Base-by-base conservation (phyloP, 1,140 invertebrate species). In the Anastrepha ludens region DNA sequence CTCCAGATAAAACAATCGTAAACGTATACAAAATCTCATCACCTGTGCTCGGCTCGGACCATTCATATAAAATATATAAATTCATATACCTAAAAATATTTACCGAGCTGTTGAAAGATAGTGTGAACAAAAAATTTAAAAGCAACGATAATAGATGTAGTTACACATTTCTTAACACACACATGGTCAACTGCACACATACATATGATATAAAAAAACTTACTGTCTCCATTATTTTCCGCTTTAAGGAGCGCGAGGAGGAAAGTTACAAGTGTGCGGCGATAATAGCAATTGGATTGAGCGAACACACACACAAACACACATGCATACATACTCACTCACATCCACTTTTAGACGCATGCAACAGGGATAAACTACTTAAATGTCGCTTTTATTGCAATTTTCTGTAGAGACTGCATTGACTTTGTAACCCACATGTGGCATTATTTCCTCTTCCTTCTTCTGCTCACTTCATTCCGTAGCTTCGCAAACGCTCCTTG, bases 321-420 rank as follows among this genome's bases (percentile, higher is more conserved):
- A 74, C 67, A 74, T 41, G 29, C 64, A 67, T 3, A 39, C 39
- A 0, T 15, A 47, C 67, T 44, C 64, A 65, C 29, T 2, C n/a
- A 44, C 41, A 74, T 17, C 15, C 11, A 62, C 60, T 17, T 74
- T 17, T 5, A n/a, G 6, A 44, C 9, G 50, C 74, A 29, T 81
- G 74, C 74, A 67, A 67, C 64, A 20, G n/a, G n/a, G 47, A 55
- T 81, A 81, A 50, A 81, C 44, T 81, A 81, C 47, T 81, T 81
- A 81, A 81, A 81, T 81, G 50, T 81, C 74, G 74, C 74, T 81
- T 81, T 81, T 81, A 81, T 81, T 81, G 74, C 50, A 81, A 81
- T 81, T 81, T 81, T 50, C 74, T 81, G 74, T 81, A 81, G 44
- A n/a, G 74, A 81, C 74, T 81, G 74, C 74, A 81, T 50, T 81